Base-by-base conservation (phyloP, 1,140 invertebrate species). In the Bombus cullumanus region DNA sequence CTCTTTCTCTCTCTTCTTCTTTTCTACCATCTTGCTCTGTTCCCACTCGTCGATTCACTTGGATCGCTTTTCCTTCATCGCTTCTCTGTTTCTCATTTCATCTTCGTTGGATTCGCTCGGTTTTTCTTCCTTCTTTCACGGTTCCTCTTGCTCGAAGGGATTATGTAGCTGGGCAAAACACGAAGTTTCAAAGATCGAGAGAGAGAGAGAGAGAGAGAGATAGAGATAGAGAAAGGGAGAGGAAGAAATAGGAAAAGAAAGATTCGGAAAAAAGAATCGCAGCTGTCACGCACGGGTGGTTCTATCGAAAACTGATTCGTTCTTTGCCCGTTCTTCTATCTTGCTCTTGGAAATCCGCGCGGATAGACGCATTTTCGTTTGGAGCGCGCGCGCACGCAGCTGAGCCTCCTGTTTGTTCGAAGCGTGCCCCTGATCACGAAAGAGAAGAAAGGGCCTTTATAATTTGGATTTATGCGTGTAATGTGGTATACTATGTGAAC, bases 301-400 rank as follows among this genome's bases (percentile, higher is more conserved):
- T 59, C 79, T 41, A 72, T 72, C 69, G 47, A 72, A 81, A 72
- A 81, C 69, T n/a, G 64, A 72, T 81, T 81, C 66, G 47, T 81
- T 81, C 66, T 72, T 71, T 34, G 37, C 39, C 4, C 10, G 10
- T 31, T 66, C 31, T 25, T 53, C 75, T 69, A 79, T 79, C 68
- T 69, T 69, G 34, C 13, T 25, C 37, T 68, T 57, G 28, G 37
- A 69, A 59, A 71, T 84, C 64, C 75, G 12, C 25, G 37, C 43
- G 82, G 82, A 83, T 83, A 69, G 82, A 84, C 47, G 82, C 13
- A 68, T 71, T 84, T 83, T 83, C 73, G 72, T 76, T 76, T 83
- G 5, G n/a, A 53, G 73, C 53, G 53, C 34, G 74, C 39, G 15
- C 39, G 28, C 39, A 28, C 13, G 72, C 59, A 41, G 76, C 8